Base-by-base conservation (phyloP, 2,113 vertebrate species). In the Cettia cetti region DNA sequence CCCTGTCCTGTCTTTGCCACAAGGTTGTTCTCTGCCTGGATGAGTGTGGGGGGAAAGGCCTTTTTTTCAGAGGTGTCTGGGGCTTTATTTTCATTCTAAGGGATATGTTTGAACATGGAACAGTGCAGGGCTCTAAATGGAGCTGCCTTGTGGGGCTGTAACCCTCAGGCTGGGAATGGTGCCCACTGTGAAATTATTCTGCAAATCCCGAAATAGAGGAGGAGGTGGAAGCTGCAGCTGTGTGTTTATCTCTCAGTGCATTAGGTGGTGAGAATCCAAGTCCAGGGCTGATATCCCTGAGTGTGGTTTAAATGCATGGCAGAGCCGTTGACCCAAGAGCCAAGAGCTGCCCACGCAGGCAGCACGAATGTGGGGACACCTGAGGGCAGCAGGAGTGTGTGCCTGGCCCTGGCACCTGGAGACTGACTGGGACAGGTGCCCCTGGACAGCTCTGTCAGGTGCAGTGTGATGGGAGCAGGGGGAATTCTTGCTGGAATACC, bases 271-370 rank as follows among this genome's bases (percentile, higher is more conserved):
- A 82, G 83, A 39, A 66, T 72, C 92, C 80, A 65, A 61, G 54
- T 30, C 39, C 24, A 33, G 61, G 64, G 45, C 28, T 70, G 26
- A 10, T 23, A 39, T 9, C 42, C 40, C 49, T 47, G 63, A 74
- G 13, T 7, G 0, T 5, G 22, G 45, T 28, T 92, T 33, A 23
- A 31, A 45, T 16, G 35, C 11, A 9, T 15, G 66, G 57, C 19
- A 27, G 21, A 45, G 33, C 22, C 10, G 16, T 6, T 63, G 59
- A 13, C 33, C 37, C 7, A 2, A 11, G n/a, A 87, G 86, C 47
- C 35, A 47, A 76, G 54, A 0, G 0, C 13, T 47, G 68, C 33
- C n/a, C 0, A 0, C 2, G 30, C 2, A 10, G 69, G 76, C 42
- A 78, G 74, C 27, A 44, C 17, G 22, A 33, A 11, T 19, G 7